These are phyloP conservation scores for Momotus momota DNA, from an alignment of 2,797 vertebrate genomes.

Conservation along the genomic window DNA sequence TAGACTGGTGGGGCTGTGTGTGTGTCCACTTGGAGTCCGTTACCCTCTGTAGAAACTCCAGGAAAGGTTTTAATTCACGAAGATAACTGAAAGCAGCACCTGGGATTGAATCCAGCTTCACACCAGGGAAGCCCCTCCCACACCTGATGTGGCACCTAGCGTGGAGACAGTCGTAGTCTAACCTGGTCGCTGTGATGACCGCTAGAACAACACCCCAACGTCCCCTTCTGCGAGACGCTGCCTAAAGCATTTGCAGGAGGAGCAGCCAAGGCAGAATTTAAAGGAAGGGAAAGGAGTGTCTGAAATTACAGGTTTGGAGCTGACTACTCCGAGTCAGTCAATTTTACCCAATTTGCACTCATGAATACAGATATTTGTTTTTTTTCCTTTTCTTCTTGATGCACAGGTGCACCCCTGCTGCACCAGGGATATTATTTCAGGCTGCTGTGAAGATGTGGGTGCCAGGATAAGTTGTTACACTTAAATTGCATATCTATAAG, in stretches of 20 bases:
- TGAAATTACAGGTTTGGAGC: slow-evolving; percentile 3
- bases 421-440: slow-evolving; percentile 34
- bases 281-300: neutral
- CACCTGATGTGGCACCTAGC: neutral
- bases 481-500: neutral
- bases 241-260: neutral
- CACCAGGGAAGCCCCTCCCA: fast-evolving
- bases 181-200: neutral
- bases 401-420: slow-evolving; percentile 51
- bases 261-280: neutral
- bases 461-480: neutral
- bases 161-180: neutral
- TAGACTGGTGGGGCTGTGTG: neutral
- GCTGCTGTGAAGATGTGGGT: slow-evolving; percentile 37
- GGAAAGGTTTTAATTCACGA: neutral
- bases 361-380: slow-evolving; percentile 55
- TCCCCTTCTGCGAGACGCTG: neutral
- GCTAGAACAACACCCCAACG: neutral
- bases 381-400: neutral
- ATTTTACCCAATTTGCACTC: slow-evolving; percentile 65
- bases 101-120: neutral
- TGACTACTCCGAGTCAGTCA: slow-evolving; percentile 30
- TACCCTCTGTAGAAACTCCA: neutral
- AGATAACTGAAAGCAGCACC: neutral
- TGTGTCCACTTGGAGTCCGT: neutral